Base-by-base conservation (phyloP, 2,113 vertebrate species). In the Vulpes vulpes region DNA sequence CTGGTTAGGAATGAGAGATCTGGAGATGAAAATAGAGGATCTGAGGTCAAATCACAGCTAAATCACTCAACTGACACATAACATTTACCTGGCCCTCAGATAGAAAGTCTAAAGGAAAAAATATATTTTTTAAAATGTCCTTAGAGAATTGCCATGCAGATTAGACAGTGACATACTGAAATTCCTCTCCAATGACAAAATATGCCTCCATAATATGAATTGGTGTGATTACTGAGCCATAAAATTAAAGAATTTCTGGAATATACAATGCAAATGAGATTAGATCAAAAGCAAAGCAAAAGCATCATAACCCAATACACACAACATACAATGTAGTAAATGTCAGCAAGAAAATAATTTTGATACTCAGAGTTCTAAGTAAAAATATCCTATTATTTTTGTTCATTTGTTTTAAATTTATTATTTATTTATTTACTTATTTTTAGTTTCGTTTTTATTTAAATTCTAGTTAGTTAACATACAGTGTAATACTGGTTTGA, bases 201-300 rank as follows among this genome's bases (percentile, higher is more conserved):
- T 79, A 57, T 74, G 74, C 74, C 22, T 88, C 11, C 22, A 23
- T 82, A 87, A 67, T 67, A 59, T 71, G 20, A 73, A 73, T 65
- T 80, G 35, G 8, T 38, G 9, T 38, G 43, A 67, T 5, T 67
- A 51, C 1, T 74, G n/a, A 91, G 20, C 20, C 17, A 85, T 17
- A 91, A 49, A 89, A 93, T 22, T 69, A 76, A 95, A 91, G 3
- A 82, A 85, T 32, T 94, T 82, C 10, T 57, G 30, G 4, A 96
- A 90, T 81, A 92, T 55, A 80, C 14, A 90, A 80, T 79, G 23
- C 30, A 91, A 85, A 35, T 51, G 20, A 84, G 10, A 89, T 85
- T 83, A 88, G 2, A 69, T 67, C 1, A 60, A 88, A 95, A 87
- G 5, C 0, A 67, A 94, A 96, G 23, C 55, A 74, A 91, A 94